Conservation (phyloP, 2,113 vertebrate species). For the Steatornis caripensis region DNA sequence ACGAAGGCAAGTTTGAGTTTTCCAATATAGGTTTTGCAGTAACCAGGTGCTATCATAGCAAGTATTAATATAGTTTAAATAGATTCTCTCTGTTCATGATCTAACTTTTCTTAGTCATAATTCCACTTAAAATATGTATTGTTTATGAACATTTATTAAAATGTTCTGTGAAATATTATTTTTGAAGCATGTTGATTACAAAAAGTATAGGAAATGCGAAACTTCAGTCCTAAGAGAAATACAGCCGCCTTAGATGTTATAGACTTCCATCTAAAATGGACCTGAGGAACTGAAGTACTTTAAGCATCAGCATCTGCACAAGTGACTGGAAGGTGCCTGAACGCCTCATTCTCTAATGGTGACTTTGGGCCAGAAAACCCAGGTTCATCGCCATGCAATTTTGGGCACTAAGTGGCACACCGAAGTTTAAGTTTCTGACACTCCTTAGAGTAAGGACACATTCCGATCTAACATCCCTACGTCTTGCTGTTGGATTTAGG, state of each 20-base stretch:
- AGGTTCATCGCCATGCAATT: not conserved
- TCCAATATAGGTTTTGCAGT: not conserved
- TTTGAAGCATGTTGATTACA: not conserved
- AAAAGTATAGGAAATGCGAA: not conserved
- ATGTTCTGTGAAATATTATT: not conserved
- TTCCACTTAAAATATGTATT: not conserved
- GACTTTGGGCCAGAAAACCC: not conserved
- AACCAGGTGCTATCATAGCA: not conserved
- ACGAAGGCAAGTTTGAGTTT: not conserved
- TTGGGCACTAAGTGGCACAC: not conserved
- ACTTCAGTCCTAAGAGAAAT: not conserved
- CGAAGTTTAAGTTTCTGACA: not conserved
- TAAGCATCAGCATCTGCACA: not conserved
- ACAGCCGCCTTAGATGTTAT: not conserved
- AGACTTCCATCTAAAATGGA: not conserved
- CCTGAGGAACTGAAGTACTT: not conserved
- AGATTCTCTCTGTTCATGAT: not conserved
- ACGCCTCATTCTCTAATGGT: rapidly evolving
- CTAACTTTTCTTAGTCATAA: not conserved
- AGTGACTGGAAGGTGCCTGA: not conserved
- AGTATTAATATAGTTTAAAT: not conserved
- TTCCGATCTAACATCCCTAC: not conserved
- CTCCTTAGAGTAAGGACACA: not conserved
- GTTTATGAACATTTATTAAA: not conserved
- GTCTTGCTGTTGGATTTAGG: not conserved